Evolutionary conservation across 2,888 invertebrate genomes (phyloP), one percentile per base, ranked within the genome.

Genomic region (Strigamia crassipes): DNA sequence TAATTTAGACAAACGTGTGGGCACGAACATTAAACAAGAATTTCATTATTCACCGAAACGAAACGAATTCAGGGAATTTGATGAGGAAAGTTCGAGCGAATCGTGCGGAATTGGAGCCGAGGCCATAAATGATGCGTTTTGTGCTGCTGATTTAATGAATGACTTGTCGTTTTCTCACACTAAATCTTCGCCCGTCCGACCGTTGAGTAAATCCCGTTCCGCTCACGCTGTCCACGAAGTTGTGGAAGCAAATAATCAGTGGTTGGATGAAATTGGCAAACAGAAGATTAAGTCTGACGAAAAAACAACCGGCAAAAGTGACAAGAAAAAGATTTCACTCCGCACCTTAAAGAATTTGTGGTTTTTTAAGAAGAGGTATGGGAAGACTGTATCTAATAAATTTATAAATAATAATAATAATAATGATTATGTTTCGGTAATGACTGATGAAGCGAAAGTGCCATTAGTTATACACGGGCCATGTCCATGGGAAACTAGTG

Each of bases 301-400:
- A n/a, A 77, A 78, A 73, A 6, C 9, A n/a, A 0, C 81, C 23
- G 51, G 27, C 4, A 81, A 81, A 31, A 61, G 46, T n/a, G 84
- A 83, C 34, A 84, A 85, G 61, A 85, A 85, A 82, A 86, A 85
- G 81, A 84, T 84, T 41, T 85, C 86, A 12, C 84, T 88, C 82
- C 86, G 87, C 82, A 87, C 88, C 12, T 83, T 88, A 38, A 87
- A 87, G 83, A 87, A 86, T 83, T 86, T 88, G 51, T 87, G 85
- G 81, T 84, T 88, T 83, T 85, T 87, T 81, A 87, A 87, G 83
- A 87, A 87, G 85, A 88, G 87, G 88, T 88, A 86, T 85, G 81
- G 23, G 51, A 80, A 80, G 31, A n/a, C 27, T 27, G 38, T 13
- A 21, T 78, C 42, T 5, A 46, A 80, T 51, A 21, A 80, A 31